Base-by-base conservation (phyloP, 2,888 invertebrate genomes). In the Dasysyrphus tricinctus region DNA sequence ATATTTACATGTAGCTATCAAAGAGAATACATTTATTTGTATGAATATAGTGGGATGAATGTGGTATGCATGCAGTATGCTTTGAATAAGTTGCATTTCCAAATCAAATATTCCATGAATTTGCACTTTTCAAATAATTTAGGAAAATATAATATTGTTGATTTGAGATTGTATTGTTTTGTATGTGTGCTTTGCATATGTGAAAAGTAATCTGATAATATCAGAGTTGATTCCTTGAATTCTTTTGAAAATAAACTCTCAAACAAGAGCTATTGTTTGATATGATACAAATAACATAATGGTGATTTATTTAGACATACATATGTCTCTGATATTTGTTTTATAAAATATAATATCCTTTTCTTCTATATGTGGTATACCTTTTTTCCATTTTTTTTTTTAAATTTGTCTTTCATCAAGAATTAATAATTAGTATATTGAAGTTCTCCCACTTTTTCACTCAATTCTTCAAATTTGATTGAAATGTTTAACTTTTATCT, bases 41-140 rank as follows among this genome's bases (percentile, higher is more conserved):
- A 9, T 57, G 4, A 3, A 14, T 34, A 32, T n/a, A 16, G 56
- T 29, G n/a, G 1, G 16, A 5, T n/a, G n/a, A 56, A 56, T n/a
- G n/a, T 32, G 14, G n/a, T n/a, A n/a, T n/a, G 29, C 6, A 34
- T n/a, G 54, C 54, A 54, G 14, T 51, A 9, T 5, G 51, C 5
- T 5, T 51, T 32, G n/a, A 2, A 7, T n/a, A 2, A 16, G 16
- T n/a, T 34, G 32, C 56, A 57, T 34, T 57, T 57, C 3, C 32
- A 57, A 57, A 57, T 57, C 56, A 57, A 57, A 57, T 34, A 34
- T 57, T 57, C 32, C 56, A 57, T 57, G 34, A 57, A 57, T 57
- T 57, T 57, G 9, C 56, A 34, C 32, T 57, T 57, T 32, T 1
- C 32, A 34, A 57, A 34, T 57, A 57, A 57, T 34, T 57, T 57